phyloP scores from a whole-genome alignment of 2,888 invertebrate genomes.

The Peribatodes rhomboidaria region DNA sequence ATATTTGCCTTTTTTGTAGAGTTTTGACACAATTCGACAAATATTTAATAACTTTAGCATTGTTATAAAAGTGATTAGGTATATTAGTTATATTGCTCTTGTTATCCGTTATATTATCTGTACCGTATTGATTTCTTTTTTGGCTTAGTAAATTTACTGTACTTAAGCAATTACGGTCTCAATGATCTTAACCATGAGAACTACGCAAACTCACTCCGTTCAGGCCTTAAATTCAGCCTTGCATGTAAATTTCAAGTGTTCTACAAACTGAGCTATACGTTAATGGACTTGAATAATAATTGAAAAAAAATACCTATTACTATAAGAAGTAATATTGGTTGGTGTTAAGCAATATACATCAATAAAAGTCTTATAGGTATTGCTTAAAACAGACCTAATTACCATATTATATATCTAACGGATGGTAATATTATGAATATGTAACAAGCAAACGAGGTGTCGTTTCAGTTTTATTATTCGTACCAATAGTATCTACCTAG shows the following conservation, averaged over 20 bases:
- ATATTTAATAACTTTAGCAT: no score
- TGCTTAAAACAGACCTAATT: no score
- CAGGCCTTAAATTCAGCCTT: constrained; percentile 25
- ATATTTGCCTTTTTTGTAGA: no score
- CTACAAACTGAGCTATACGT: constrained; percentile 8
- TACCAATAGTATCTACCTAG: no score
- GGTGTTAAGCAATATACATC: neutral
- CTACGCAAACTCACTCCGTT: neutral
- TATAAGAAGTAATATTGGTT: neutral
- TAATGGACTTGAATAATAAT: neutral
- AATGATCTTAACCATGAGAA: neutral
- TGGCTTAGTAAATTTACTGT: neutral
- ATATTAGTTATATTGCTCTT: no score
- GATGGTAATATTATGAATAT: constrained; percentile 1
- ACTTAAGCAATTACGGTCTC: neutral
- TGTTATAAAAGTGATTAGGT: no score
- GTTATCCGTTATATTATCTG: no score
- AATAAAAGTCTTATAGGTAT: neutral
- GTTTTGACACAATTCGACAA: no score
- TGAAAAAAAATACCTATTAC: neutral
- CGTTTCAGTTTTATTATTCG: neutral
- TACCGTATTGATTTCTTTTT: neutral
- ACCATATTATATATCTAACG: neutral
- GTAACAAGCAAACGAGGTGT: neutral
- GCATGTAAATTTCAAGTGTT: constrained; percentile 27